Evolutionary conservation across 2,113 vertebrate genomes (phyloP).

Genomic region (Leucosticte australis): DNA sequence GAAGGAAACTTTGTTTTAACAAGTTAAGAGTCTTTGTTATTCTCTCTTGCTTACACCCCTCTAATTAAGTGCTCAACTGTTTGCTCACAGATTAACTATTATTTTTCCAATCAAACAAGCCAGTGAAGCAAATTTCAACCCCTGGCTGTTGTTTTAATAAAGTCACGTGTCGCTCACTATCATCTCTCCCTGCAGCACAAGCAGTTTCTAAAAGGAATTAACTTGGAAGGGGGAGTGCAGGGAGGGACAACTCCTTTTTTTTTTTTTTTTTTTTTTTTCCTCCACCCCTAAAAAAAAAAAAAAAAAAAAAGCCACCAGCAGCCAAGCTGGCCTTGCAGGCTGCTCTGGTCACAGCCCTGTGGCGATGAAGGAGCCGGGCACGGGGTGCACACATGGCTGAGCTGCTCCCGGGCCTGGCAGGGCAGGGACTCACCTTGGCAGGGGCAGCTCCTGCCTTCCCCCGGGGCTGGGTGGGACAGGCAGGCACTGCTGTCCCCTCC

Average conservation of each 20-base stretch:
- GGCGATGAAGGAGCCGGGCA: background rate
- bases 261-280: background rate
- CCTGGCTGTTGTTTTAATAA: conserved; percentile 49
- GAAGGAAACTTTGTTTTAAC: conserved; percentile 82
- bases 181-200: conserved; percentile 8
- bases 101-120: conserved; percentile 56
- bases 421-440: background rate
- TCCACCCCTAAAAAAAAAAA: background rate
- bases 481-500: background rate
- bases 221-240: background rate
- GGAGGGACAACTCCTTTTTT: background rate
- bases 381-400: background rate
- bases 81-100: conserved; percentile 73
- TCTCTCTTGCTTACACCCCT: conserved; percentile 64
- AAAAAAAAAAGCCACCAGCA: background rate
- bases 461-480: background rate
- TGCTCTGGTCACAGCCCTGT: background rate
- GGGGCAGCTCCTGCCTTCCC: background rate
- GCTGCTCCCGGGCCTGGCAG: background rate
- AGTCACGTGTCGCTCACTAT: background rate
- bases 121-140: conserved; percentile 37
- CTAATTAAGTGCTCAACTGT: conserved; percentile 76
- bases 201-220: conserved; percentile 25
- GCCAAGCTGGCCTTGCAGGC: background rate
- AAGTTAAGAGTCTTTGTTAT: conserved; percentile 73